Evolutionary conservation across 2,113 vertebrate species (phyloP).

Genomic region (Proterorhinus semilunaris): DNA sequence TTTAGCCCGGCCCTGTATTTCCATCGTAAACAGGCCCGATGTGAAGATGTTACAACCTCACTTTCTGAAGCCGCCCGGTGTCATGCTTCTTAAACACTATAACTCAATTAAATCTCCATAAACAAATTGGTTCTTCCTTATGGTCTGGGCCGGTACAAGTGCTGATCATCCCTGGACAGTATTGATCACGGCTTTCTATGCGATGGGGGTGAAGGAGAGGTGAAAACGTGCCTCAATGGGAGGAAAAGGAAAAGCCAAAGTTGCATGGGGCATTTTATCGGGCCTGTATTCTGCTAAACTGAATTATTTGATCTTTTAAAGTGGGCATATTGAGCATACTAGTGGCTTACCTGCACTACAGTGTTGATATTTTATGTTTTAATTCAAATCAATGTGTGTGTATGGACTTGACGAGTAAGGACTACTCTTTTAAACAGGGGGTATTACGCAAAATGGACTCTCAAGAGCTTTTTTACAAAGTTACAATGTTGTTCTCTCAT

Average conservation of each 20-base stretch:
- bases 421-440: too few species aligned
- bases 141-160: slow-evolving; percentile 22
- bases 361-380: too few species aligned
- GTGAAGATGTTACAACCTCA: slow-evolving; percentile 11
- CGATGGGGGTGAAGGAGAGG: slow-evolving; percentile 37
- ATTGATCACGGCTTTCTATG: slow-evolving; percentile 37
- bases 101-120: slow-evolving; percentile 56
- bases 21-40: slow-evolving; percentile 6
- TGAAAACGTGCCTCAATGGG: slow-evolving; percentile 14
- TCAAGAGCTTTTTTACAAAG: too few species aligned
- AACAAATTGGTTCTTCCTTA: slow-evolving; percentile 36
- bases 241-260: slow-evolving; percentile 33
- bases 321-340: too few species aligned
- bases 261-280: neutral
- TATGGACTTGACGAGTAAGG: too few species aligned
- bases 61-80: slow-evolving; percentile 11
- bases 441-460: too few species aligned
- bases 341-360: too few species aligned
- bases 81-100: slow-evolving; percentile 40
- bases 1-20: slow-evolving; percentile 17
- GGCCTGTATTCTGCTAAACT: too few species aligned
- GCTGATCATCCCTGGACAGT: slow-evolving; percentile 23
- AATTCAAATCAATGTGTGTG: too few species aligned
- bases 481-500: too few species aligned
- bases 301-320: too few species aligned